Conservation (phyloP, 2,888 invertebrate genomes). For the Parochlus steinenii region DNA sequence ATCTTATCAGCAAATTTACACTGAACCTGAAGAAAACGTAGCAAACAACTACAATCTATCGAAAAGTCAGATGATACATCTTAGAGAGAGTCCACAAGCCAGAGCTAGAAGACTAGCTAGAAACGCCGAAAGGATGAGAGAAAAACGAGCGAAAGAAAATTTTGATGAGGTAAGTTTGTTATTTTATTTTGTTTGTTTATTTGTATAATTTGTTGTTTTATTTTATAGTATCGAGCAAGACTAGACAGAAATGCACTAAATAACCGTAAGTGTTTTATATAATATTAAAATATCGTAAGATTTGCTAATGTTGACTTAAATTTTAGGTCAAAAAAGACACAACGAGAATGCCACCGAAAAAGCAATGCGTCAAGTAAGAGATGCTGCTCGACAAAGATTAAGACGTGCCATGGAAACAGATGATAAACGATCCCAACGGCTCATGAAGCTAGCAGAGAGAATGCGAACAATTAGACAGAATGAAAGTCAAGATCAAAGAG, state of each 20-base stretch:
- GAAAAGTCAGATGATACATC: no score
- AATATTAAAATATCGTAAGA: no score
- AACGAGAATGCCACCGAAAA: constrained; percentile 29
- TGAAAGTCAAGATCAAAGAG: constrained; percentile 28
- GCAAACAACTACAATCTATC: no score
- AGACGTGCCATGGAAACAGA: constrained; percentile 30
- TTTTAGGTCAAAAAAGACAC: constrained; percentile 24
- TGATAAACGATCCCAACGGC: constrained; percentile 25
- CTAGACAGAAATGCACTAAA: constrained; percentile 29
- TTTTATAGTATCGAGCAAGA: constrained; percentile 28
- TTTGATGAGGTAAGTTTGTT: no score
- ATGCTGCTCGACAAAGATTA: constrained; percentile 28
- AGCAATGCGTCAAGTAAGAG: constrained; percentile 29
- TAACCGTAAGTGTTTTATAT: constrained; percentile 27
- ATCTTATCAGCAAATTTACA: no score
- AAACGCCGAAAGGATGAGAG: constrained; percentile 31
- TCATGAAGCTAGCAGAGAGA: constrained; percentile 27
- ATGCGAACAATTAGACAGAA: constrained; percentile 29
- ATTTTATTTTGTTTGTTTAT: no score
- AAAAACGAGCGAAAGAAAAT: constrained; percentile 27
- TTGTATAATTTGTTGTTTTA: no score
- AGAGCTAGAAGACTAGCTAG: constrained; percentile 28
- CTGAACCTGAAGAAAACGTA: no score
- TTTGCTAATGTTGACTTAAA: no score
- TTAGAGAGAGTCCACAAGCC: constrained; percentile 28